Conservation (phyloP, 1,140 invertebrate genomes). For the Amyelois transitella region DNA sequence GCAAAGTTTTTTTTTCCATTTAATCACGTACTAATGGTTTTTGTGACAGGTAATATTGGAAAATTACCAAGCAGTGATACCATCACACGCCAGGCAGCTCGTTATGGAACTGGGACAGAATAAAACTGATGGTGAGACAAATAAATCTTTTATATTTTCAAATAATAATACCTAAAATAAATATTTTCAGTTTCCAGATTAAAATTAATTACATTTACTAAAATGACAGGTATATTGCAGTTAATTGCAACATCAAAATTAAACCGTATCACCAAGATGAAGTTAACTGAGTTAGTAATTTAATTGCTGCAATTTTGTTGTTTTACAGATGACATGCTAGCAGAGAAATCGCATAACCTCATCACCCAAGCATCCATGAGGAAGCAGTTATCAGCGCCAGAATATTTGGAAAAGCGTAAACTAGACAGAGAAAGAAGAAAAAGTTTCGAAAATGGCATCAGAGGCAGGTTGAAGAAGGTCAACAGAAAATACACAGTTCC, state of each 20-base stretch:
- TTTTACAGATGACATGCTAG: slow-evolving; percentile 67
- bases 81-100: slow-evolving; percentile 92
- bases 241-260: not conserved
- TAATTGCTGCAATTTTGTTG: slow-evolving; percentile 6
- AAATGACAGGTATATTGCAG: not conserved
- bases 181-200: not conserved
- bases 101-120: slow-evolving; percentile 94
- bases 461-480: slow-evolving; percentile 74
- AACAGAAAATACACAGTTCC: slow-evolving; percentile 51
- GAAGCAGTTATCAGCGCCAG: slow-evolving; percentile 88
- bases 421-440: slow-evolving; percentile 81
- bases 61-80: slow-evolving; percentile 95
- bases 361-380: slow-evolving; percentile 77
- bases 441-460: slow-evolving; percentile 78
- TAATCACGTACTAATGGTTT: too few species aligned
- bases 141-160: not conserved
- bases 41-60: slow-evolving; percentile 89
- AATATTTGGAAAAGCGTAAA: slow-evolving; percentile 89
- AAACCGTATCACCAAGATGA: too few species aligned
- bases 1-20: too few species aligned
- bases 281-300: too few species aligned
- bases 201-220: not conserved
- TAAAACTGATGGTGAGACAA: slow-evolving; percentile 76
- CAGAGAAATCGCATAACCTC: slow-evolving; percentile 69
- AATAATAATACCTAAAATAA: not conserved